These are phyloP conservation scores for Xanthia icteritia DNA, from an alignment of 2,888 invertebrate genomes.

Conservation along the genomic window DNA sequence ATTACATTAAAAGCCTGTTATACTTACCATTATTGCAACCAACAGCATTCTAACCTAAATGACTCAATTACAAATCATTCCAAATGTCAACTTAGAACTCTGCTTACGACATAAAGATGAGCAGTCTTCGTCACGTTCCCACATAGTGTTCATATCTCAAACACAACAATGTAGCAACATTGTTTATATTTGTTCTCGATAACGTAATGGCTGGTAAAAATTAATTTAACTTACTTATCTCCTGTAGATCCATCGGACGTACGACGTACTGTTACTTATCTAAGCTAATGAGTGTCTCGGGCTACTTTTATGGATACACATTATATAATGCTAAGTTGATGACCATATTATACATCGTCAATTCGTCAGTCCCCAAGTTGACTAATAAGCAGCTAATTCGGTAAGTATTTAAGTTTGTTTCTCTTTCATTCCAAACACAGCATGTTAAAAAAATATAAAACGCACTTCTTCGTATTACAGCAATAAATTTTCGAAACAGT, in stretches of 20 bases:
- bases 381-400: conserved; percentile 50
- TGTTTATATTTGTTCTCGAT: conserved; percentile 62
- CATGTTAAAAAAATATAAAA: conserved; percentile 47
- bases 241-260: conserved; percentile 13
- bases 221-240: conserved; percentile 48
- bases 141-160: conserved; percentile 41
- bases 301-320: not conserved
- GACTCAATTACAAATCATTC: not conserved
- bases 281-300: not conserved
- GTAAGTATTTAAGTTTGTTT: conserved; percentile 9
- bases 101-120: not conserved
- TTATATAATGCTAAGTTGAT: not conserved
- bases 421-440: conserved; percentile 54
- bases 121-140: conserved; percentile 28
- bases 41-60: not conserved
- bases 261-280: not conserved
- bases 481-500: conserved; percentile 26
- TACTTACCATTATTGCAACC: not conserved
- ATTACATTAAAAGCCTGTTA: not conserved
- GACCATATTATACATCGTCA: not conserved
- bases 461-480: conserved; percentile 56
- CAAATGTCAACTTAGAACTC: not conserved
- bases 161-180: conserved; percentile 39
- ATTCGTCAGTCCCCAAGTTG: not conserved
- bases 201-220: conserved; percentile 54